Evolutionary conservation across 2,797 vertebrate genomes (phyloP).

Genomic region (Phoxinus dragarum): DNA sequence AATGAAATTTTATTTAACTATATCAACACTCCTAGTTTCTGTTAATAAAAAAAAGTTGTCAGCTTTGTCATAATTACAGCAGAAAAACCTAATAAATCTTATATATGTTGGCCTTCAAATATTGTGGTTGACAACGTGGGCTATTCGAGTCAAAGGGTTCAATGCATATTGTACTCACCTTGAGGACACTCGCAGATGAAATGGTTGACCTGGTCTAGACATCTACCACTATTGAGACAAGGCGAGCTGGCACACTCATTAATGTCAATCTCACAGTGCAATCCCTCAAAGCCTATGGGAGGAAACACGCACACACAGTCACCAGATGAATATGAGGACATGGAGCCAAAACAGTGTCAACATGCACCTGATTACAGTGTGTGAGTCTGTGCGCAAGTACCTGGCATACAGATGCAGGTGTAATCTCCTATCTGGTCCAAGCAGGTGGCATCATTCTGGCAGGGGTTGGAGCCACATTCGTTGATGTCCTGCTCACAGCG

Average conservation of each 20-base stretch:
- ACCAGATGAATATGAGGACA: not conserved
- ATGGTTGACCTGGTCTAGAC: constrained; percentile 88
- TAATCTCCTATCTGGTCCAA: constrained; percentile 94
- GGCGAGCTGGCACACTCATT: constrained; percentile 92
- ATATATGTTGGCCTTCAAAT: not conserved
- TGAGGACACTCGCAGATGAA: constrained; percentile 91
- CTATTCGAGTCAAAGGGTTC: not conserved
- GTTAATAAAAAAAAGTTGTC: not conserved
- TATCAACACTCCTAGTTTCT: not conserved
- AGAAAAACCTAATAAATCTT: not conserved
- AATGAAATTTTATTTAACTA: not conserved
- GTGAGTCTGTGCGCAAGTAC: constrained; percentile 64
- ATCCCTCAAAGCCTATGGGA: constrained; percentile 86
- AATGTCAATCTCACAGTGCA: constrained; percentile 88
- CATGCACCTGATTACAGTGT: not conserved
- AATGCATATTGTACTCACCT: constrained; percentile 76
- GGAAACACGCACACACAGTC: constrained; percentile 7
- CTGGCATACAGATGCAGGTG: constrained; percentile 93
- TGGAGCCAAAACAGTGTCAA: constrained; percentile 21
- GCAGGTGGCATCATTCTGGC: constrained; percentile 93
- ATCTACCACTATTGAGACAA: constrained; percentile 91
- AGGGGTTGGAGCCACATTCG: constrained; percentile 91
- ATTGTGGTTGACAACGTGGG: not conserved
- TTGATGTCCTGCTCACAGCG: constrained; percentile 95
- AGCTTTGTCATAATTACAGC: constrained; percentile 1